phyloP scores from a whole-genome alignment of 2,113 vertebrate species.

The Chionodraco myersi region DNA sequence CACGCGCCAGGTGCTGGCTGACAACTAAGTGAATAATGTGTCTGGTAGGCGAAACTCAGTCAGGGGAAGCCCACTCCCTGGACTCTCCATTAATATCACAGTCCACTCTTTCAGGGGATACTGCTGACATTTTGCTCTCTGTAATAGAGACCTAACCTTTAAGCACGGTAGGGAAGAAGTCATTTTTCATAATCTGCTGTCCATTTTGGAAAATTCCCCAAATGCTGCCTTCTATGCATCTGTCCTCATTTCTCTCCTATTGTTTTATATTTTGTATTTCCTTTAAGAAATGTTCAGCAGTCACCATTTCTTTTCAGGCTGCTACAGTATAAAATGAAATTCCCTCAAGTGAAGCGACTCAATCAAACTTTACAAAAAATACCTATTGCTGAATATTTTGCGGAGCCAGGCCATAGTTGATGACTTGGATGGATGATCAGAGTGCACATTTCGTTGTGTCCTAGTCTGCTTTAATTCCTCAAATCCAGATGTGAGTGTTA shows the following conservation, averaged over 20 bases:
- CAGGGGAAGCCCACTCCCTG: conserved; percentile 78
- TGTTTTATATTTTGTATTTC: conserved; percentile 32
- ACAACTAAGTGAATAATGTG: conserved; percentile 82
- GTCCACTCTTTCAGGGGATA: conserved; percentile 80
- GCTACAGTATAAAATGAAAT: conserved; percentile 34
- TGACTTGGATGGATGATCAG: conserved; percentile 69
- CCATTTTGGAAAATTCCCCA: conserved; percentile 68
- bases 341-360: conserved; percentile 22
- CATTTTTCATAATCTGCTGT: conserved; percentile 90
- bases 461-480: conserved; percentile 75
- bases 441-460: conserved; percentile 71
- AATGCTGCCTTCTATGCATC: conserved; percentile 56
- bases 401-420: conserved; percentile 34
- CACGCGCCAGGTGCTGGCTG: conserved; percentile 77
- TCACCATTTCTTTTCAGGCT: conserved; percentile 41
- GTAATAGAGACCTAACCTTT: conserved; percentile 94
- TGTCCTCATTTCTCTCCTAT: conserved; percentile 57
- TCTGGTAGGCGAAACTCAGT: conserved; percentile 74
- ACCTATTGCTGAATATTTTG: conserved; percentile 8
- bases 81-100: conserved; percentile 83
- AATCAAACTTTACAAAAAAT: conserved; percentile 20
- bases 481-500: conserved; percentile 75
- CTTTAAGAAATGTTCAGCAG: conserved; percentile 27
- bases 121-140: conserved; percentile 84
- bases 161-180: conserved; percentile 86